Base-by-base conservation (phyloP, 2,797 vertebrate genomes). In the Pogonophryne albipinna region DNA sequence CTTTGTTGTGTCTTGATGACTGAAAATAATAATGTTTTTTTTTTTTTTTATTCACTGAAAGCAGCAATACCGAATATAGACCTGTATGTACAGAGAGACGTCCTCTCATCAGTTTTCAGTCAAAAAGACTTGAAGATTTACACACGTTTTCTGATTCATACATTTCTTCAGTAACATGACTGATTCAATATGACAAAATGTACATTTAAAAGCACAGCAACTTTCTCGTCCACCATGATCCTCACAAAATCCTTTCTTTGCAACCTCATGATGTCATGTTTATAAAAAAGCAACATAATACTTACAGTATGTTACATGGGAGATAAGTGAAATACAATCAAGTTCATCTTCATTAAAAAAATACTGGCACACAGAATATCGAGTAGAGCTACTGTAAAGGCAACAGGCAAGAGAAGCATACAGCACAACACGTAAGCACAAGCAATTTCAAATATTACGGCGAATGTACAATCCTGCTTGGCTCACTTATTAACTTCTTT, bases 381-480 rank as follows among this genome's bases (percentile, higher is more conserved):
- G 6, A 80, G 12, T 57, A 76, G 60, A 83, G 74, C 76, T 82
- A 83, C 79, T 72, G 56, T 83, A 63, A 89, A 89, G 86, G 85
- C 87, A 86, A 82, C 74, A 83, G 79, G 80, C 76, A 83, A 75
- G 57, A 68, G 68, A 46, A 72, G 66, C 38, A 71, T 19, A 87
- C 66, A 50, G 66, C 73, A 89, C 79, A 19, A 80, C 59, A 88
- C 31, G 10, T 69, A 81, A 83, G 80, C 83, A 83, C 71, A 73
- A 79, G 86, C 78, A 27, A 58, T 68, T 73, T 16, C 68, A 65
- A 46, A 82, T 55, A 75, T 80, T 13, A 84, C 66, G 56, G 64
- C 68, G 76, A 60, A 82, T 84, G 78, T 77, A 85, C 84, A 74
- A 76, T 87, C 79, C 82, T 66, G 67, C 74, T 87, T 65, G 66